Evolutionary conservation across 2,113 vertebrate species (phyloP), one percentile per base, ranked within the genome.

Genomic region (Peromyscus californicus): DNA sequence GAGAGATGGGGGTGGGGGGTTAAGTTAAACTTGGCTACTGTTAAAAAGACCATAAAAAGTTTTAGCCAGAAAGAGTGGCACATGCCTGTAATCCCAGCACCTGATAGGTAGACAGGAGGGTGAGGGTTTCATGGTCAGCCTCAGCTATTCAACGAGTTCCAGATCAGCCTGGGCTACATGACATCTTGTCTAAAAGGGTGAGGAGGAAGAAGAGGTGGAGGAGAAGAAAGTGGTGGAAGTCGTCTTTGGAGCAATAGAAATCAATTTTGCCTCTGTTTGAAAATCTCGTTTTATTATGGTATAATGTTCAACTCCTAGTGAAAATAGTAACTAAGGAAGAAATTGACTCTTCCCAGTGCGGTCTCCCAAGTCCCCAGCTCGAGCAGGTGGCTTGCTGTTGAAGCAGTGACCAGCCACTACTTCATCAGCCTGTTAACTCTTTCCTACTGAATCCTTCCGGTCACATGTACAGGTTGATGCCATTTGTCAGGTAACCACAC

Each of bases 321-420:
- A 70, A 88, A 95, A 89, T 87, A 90, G 84, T 61, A 90, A 63
- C 24, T 7, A 33, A 88, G 75, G 39, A 48, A 31, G 15, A 86
- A 21, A 51, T 72, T 33, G 48, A 10, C 31, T 76, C 80, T 80
- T 85, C 72, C 75, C 63, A 12, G 74, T 79, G 13, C 6, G 22
- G 16, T 51, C 54, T 59, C 59, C 95, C 79, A 74, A 75, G 61
- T 16, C 12, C 9, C 72, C 36, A 72, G 5, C 26, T 86, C 59
- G 67, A 72, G 70, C 31, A 82, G 12, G 19, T n/a, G 45, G 4
- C 72, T 85, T 89, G n/a, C 85, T 67, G 15, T 17, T 48, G 36
- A 48, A 45, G 51, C 9, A 48, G 29, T 31, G 29, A 42, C 45
- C 42, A 39, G n/a, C n/a, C 1, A 0, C 22, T 31, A 61, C 70